These are phyloP conservation scores for Choristoneura rosaceana DNA, from an alignment of 2,888 invertebrate species.

Conservation along the genomic window DNA sequence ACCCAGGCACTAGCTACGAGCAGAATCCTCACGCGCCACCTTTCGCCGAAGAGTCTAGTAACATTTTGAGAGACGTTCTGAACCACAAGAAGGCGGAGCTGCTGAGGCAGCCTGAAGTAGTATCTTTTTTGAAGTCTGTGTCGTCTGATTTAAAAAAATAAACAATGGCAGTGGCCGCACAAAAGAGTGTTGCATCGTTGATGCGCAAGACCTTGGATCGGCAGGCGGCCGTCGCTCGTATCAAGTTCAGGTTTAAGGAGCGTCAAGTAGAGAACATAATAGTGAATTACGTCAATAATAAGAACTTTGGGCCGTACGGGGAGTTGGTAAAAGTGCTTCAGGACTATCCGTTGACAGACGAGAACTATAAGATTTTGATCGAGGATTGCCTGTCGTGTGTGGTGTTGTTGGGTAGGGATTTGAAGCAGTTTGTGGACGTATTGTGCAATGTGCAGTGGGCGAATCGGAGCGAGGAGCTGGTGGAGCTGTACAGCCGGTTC, in stretches of 20 bases:
- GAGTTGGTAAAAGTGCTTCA: conserved; percentile 79
- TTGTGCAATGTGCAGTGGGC: conserved; percentile 75
- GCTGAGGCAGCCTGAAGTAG: conserved; percentile 77
- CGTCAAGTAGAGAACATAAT: conserved; percentile 79
- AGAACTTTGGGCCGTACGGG: conserved; percentile 70
- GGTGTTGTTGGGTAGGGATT: conserved; percentile 69
- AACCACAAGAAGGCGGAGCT: conserved; percentile 80
- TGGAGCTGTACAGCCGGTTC: conserved; percentile 69
- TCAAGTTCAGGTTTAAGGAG: conserved; percentile 73
- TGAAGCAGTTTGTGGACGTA: conserved; percentile 71
- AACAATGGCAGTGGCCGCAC: conserved; percentile 72
- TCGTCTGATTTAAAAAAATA: conserved; percentile 75
- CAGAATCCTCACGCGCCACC: conserved; percentile 57
- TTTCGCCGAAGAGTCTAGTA: conserved; percentile 70
- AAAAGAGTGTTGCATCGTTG: conserved; percentile 74
- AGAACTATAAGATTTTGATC: conserved; percentile 71
- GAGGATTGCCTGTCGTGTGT: conserved; percentile 75
- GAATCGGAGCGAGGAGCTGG: conserved; percentile 61
- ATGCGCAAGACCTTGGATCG: conserved; percentile 77
- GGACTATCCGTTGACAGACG: conserved; percentile 72
- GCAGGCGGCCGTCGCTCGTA: conserved; percentile 68
- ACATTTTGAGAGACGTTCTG: conserved; percentile 75
- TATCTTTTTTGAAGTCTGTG: conserved; percentile 73
- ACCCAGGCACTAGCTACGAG: conserved; percentile 76
- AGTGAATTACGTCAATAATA: conserved; percentile 66